phyloP scores from a whole-genome alignment of 2,888 invertebrate genomes.

The Coenonympha arcania region DNA sequence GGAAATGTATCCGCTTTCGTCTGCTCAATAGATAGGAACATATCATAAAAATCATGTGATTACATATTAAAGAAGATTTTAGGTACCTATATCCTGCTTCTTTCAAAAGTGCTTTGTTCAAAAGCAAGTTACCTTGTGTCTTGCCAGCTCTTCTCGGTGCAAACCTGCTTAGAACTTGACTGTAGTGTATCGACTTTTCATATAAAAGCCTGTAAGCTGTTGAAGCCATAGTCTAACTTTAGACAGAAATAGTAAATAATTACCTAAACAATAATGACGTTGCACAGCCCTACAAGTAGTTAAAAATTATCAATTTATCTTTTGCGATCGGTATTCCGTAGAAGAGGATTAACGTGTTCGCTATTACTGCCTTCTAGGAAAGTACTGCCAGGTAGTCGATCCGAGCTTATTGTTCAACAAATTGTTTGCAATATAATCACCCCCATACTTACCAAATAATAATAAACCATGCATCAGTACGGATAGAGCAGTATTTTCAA shows the following conservation, averaged over 20 bases:
- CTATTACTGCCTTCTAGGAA: conserved; percentile 68
- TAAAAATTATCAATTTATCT: conserved; percentile 53
- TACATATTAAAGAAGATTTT: too few species aligned
- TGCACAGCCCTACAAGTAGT: conserved; percentile 48
- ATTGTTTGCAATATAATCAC: conserved; percentile 30
- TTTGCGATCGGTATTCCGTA: conserved; percentile 63
- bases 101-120: too few species aligned
- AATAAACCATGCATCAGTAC: conserved; percentile 21
- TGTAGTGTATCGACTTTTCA: too few species aligned
- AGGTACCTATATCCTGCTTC: too few species aligned
- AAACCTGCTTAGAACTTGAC: too few species aligned
- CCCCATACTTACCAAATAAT: conserved; percentile 21
- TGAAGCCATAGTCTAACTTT: not conserved
- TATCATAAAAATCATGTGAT: too few species aligned
- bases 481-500: conserved; percentile 25
- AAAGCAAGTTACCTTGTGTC: too few species aligned
- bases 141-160: too few species aligned
- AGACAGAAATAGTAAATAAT: not conserved
- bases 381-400: conserved; percentile 62
- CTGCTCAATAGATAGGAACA: too few species aligned
- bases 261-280: conserved; percentile 16
- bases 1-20: too few species aligned
- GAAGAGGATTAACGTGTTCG: conserved; percentile 64
- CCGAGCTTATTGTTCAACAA: conserved; percentile 50
- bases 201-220: too few species aligned